These are phyloP conservation scores for Scomber japonicus DNA, from an alignment of 2,113 vertebrate species.

Conservation along the genomic window DNA sequence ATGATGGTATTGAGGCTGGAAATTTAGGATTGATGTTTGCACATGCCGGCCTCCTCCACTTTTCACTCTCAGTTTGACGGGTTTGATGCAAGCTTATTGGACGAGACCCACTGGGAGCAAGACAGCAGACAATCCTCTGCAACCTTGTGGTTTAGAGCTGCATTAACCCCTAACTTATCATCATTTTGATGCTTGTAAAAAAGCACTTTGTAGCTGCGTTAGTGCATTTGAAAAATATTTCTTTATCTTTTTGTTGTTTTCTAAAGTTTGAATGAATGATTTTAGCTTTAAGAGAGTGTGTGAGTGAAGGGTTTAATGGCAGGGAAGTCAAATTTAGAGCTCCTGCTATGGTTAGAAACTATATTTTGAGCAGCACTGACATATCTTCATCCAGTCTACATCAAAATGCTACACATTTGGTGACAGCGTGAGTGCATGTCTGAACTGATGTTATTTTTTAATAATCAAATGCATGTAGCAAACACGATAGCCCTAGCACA, in stretches of 20 bases:
- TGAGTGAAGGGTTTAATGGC: neutral
- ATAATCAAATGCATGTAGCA: neutral
- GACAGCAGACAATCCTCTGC: slow-evolving; percentile 36
- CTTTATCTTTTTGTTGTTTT: neutral
- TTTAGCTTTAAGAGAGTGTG: slow-evolving; percentile 3
- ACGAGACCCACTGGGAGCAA: slow-evolving; percentile 48
- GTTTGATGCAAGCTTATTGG: slow-evolving; percentile 67
- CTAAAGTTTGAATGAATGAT: slow-evolving; percentile 8
- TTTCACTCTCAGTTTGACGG: slow-evolving; percentile 72
- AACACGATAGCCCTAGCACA: neutral
- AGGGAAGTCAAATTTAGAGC: neutral
- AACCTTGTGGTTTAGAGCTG: slow-evolving; percentile 51
- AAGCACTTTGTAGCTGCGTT: neutral
- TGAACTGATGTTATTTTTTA: neutral
- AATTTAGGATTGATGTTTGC: slow-evolving; percentile 85
- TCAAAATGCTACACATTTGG: neutral
- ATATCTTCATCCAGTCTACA: neutral
- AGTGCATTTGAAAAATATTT: slow-evolving; percentile 25
- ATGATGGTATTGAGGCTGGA: slow-evolving; percentile 80
- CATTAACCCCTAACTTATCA: slow-evolving; percentile 34
- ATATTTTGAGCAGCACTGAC: neutral
- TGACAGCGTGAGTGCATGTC: neutral
- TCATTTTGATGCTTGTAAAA: slow-evolving; percentile 2
- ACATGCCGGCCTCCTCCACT: slow-evolving; percentile 72
- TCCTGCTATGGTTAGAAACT: neutral